Base-by-base conservation (phyloP, 2,113 vertebrate species). In the Cettia cetti region DNA sequence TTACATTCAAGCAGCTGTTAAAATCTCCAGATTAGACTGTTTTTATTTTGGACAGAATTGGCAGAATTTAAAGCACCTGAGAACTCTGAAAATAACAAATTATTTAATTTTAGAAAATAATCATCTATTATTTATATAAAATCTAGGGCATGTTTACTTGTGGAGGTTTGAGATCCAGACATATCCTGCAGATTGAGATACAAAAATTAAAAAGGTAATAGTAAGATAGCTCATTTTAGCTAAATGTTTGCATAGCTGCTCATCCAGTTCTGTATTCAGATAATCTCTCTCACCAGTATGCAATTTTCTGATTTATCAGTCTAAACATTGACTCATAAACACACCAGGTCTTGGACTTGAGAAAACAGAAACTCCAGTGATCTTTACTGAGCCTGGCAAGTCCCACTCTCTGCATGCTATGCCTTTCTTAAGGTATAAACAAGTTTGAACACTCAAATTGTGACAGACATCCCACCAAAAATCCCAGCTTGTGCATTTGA, bases 41-140 rank as follows among this genome's bases (percentile, higher is more conserved):
- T 49, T 42, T 40, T 27, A 30, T 44, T 72, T 69, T 69, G 10
- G 27, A 45, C 59, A 61, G 53, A 92, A 76, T 7, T 74, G 33
- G 53, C 81, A 81, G 69, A 70, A 66, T 33, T 63, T 24, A 87
- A 89, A 91, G 47, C 9, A 78, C 37, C 9, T 1, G 7, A 80
- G 15, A 61, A 59, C 18, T 80, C n/a, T 80, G 56, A 95, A 76
- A 70, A 91, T 13, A 81, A 40, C 10, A 28, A 5, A 42, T 2
- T 14, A 71, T 63, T 90, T 94, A 77, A 90, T 91, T 95, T 97
- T 97, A 87, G 92, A 88, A 95, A 92, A 70, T 4, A 14, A 12
- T 56, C 2, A 92, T 96, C 35, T 75, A 95, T 94, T 92, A 95
- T 96, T 97, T 81, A 95, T 70, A 80, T 11, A 77, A 93, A 88